phyloP scores from a whole-genome alignment of 2,888 invertebrate genomes.

The Timema podura region DNA sequence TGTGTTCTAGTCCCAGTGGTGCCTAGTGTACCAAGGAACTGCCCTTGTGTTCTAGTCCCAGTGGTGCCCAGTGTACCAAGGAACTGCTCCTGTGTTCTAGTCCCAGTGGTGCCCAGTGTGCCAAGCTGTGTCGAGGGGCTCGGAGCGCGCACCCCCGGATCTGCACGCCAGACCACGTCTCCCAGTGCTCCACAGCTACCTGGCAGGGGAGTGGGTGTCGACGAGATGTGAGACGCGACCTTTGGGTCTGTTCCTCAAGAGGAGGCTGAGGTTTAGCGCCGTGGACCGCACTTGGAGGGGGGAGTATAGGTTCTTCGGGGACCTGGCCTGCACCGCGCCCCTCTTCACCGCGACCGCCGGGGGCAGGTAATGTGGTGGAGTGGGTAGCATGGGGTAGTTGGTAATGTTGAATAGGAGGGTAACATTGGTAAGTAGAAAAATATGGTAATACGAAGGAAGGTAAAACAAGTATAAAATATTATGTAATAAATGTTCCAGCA shows the following conservation, averaged over 20 bases:
- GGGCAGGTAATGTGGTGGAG: constrained; percentile 48
- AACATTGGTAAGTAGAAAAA: no score
- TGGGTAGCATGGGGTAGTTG: no score
- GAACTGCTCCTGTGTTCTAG: no score
- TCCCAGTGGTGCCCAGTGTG: no score
- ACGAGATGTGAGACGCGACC: constrained; percentile 53
- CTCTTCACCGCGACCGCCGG: constrained; percentile 51
- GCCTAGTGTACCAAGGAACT: no score
- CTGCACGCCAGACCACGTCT: constrained; percentile 44
- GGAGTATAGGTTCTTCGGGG: constrained; percentile 52
- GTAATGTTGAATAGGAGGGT: no score
- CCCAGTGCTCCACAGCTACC: constrained; percentile 40
- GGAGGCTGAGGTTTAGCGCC: constrained; percentile 46
- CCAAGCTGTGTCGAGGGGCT: constrained; percentile 45
- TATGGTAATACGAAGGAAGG: no score
- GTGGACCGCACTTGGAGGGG: constrained; percentile 50
- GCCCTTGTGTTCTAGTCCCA: no score
- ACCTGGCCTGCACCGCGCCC: constrained; percentile 50
- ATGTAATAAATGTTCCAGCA: no score
- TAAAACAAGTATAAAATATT: no score
- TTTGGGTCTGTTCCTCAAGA: constrained; percentile 51
- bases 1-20: no score
- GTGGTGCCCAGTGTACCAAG: no score
- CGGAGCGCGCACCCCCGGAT: constrained; percentile 48
- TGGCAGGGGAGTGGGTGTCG: constrained; percentile 56